Evolutionary conservation across 2,113 vertebrate species (phyloP), one percentile per base, ranked within the genome.

Genomic region (Halcyon senegalensis): DNA sequence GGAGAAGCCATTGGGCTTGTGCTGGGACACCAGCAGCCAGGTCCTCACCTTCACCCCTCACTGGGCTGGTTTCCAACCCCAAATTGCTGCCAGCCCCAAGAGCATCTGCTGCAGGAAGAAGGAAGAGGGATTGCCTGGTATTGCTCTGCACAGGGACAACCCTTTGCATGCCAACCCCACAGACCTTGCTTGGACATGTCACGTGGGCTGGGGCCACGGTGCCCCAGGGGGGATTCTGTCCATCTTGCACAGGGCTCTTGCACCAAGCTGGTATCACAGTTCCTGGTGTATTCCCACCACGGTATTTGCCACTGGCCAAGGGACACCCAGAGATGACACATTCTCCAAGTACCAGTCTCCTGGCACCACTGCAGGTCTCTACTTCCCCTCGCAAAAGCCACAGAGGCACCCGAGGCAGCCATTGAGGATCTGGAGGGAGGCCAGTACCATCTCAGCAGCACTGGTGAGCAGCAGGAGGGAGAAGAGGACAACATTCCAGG

Each of bases 401-500:
- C 98, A 98, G 77, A 98, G 87, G 80, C 98, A 94, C 50, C 98
- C 96, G 2, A 98, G 78, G 91, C 97, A 94, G 76, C 97, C 97
- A 1, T 98, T 98, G 94, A 98, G 51, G 73, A 98, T 89, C 82
- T 98, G 97, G 24, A 97, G 48, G 44, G 83, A 64, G 67, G 97
- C 95, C 89, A 98, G 93, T 51, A 98, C 51, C 88, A 98, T 97
- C 94, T 98, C 98, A 0, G 98, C 31, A 2, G 85, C 33, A 0
- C 96, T 98, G 96, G 96, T 1, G 15, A 98, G 94, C 87, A 98
- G 85, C 39, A 98, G 97, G 7, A 86, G 6, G 4, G 92, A 97
- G 94, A 98, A 98, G n/a, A 98, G 95, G 58, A 51, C 43, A 1
- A 98, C 48, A 0, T 98, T 98, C 98, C 98, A 98, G 56, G 84